These are phyloP conservation scores for Brachionus plicatilis DNA, from an alignment of 1,140 invertebrate species.

Conservation along the genomic window DNA sequence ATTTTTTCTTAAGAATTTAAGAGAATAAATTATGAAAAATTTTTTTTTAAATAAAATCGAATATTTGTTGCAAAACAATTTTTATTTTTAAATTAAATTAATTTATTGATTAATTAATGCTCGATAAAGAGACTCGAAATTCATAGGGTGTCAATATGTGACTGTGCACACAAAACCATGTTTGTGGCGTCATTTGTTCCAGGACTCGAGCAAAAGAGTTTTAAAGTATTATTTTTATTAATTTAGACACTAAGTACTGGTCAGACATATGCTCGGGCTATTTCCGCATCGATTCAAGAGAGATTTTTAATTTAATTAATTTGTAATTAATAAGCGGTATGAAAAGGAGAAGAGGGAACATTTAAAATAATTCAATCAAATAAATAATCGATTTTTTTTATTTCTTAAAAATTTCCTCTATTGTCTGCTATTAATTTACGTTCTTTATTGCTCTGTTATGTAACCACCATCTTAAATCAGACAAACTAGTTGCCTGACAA, in stretches of 20 bases:
- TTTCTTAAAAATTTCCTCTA: background rate
- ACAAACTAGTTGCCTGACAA: background rate
- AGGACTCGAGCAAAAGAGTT: background rate
- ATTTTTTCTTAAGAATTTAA: background rate
- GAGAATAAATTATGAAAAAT: background rate
- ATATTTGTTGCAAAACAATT: background rate
- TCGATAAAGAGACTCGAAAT: background rate
- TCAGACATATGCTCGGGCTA: background rate
- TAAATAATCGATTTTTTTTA: slow-evolving; percentile 16
- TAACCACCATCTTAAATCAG: background rate
- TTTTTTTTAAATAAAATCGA: background rate
- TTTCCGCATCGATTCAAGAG: background rate
- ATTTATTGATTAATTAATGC: background rate
- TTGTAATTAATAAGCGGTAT: background rate
- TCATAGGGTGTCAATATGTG: background rate
- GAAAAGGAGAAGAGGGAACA: background rate
- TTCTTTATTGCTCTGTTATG: background rate
- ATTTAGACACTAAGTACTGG: background rate
- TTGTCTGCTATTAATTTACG: background rate
- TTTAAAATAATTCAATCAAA: slow-evolving; percentile 24
- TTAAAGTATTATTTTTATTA: background rate
- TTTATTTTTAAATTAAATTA: background rate
- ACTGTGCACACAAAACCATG: background rate
- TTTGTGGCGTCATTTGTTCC: background rate
- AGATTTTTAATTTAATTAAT: background rate